phyloP scores from a whole-genome alignment of 2,888 invertebrate genomes.

The Leptodirus hochenwartii region DNA sequence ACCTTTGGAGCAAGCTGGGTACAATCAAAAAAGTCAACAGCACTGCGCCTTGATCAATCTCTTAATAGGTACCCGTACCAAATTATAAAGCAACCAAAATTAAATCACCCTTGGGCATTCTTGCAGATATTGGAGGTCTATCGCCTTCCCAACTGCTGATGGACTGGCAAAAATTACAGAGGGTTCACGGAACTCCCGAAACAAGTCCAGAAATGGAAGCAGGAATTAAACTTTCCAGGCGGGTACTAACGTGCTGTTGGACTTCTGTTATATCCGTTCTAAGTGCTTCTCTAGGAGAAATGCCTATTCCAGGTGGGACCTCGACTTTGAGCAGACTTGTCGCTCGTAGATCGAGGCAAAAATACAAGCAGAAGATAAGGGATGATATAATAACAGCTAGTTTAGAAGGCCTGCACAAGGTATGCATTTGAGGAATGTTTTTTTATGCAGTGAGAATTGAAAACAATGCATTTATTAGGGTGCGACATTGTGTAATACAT shows the following conservation, averaged over 20 bases:
- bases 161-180: slow-evolving; percentile 72
- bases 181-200: slow-evolving; percentile 45
- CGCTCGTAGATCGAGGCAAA: slow-evolving; percentile 32
- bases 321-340: slow-evolving; percentile 37
- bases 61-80: slow-evolving; percentile 40
- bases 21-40: slow-evolving; percentile 33
- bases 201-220: slow-evolving; percentile 60
- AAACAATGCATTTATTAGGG: slow-evolving; percentile 33
- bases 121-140: slow-evolving; percentile 64
- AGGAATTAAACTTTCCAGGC: slow-evolving; percentile 55
- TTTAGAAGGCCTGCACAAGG: slow-evolving; percentile 77
- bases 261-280: slow-evolving; percentile 77
- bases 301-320: slow-evolving; percentile 22
- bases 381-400: slow-evolving; percentile 71
- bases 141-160: slow-evolving; percentile 69
- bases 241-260: slow-evolving; percentile 82
- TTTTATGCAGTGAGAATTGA: neutral
- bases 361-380: slow-evolving; percentile 39
- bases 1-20: slow-evolving; percentile 49
- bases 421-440: slow-evolving; percentile 18
- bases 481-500: slow-evolving; percentile 71
- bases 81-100: no score
- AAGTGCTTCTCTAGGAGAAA: slow-evolving; percentile 52
- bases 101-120: no score
- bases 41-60: slow-evolving; percentile 54